Base-by-base conservation (phyloP, 2,888 invertebrate species). In the Heliconius hortense region DNA sequence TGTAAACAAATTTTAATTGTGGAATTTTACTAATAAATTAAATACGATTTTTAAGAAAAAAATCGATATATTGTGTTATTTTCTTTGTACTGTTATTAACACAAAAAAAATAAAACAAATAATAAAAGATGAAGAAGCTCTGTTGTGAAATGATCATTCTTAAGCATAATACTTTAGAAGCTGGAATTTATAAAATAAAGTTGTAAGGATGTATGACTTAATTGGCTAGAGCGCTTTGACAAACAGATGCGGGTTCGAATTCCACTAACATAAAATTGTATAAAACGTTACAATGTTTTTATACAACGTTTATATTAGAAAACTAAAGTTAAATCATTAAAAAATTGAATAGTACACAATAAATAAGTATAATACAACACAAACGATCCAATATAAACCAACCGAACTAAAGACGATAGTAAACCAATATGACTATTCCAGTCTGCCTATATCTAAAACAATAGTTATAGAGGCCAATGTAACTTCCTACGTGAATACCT, bases 381-480 rank as follows among this genome's bases (percentile, higher is more conserved):
- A 66, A 64, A 39, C 66, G 3, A 66, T 43, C 24, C 8, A 43
- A 13, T 35, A 66, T 15, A n/a, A 24, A 43, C 15, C 66, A 66
- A 24, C 24, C 15, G 5, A 64, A 39, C 5, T n/a, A 35, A 35
- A 64, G 39, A 24, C 66, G 24, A 56, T n/a, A 56, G 11, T n/a
- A 43, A 66, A 66, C 66, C 66, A 60, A 43, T 24, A 64, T 64
- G 77, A 79, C 74, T 79, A 76, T 76, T 82, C 85, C 79, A 85
- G 83, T 73, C 56, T 63, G 74, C 73, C 77, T 76, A 76, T 71
- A 74, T 80, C 77, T 72, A 43, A 79, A 77, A 78, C 79, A 79
- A 79, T 77, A 82, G 80, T 82, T 84, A 90, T 89, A 85, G 88
- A 89, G 89, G 89, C 89, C 88, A 89, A 88, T 88, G 88, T 88